These are phyloP conservation scores for Drosophila rubida DNA, from an alignment of 2,888 invertebrate species.

Conservation along the genomic window DNA sequence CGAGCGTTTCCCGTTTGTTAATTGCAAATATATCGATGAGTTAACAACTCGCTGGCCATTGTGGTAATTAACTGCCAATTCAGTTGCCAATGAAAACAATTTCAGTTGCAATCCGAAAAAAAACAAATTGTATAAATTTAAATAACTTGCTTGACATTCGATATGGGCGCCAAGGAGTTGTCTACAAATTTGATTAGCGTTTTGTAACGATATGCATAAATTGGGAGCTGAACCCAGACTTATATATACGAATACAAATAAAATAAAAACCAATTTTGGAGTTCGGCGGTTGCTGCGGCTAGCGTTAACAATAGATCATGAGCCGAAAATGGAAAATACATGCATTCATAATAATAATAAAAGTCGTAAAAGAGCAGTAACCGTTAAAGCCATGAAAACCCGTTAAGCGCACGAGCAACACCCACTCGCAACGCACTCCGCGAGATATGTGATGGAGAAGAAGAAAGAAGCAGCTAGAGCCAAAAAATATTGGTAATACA, in stretches of 20 bases:
- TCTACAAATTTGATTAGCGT: constrained; percentile 51
- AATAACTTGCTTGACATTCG: constrained; percentile 35
- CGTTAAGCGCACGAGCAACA: constrained; percentile 81
- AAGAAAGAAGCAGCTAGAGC: constrained; percentile 47
- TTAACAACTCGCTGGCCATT: neutral
- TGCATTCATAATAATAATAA: constrained; percentile 77
- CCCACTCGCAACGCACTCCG: constrained; percentile 56
- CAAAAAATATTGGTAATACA: constrained; percentile 74
- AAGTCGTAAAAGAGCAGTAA: constrained; percentile 77
- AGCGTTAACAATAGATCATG: constrained; percentile 67
- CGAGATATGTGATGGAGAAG: constrained; percentile 41
- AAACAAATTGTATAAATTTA: constrained; percentile 16
- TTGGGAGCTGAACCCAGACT: constrained; percentile 28
- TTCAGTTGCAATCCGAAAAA: too few species aligned
- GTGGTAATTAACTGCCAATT: neutral
- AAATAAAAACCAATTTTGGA: constrained; percentile 42
- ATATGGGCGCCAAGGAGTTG: constrained; percentile 29
- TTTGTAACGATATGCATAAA: constrained; percentile 40
- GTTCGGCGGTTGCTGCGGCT: constrained; percentile 40
- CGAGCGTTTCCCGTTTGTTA: neutral
- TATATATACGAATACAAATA: constrained; percentile 1
- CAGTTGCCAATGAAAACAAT: too few species aligned
- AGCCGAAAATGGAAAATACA: constrained; percentile 74
- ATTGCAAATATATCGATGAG: neutral
- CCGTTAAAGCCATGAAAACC: constrained; percentile 79